phyloP scores from a whole-genome alignment of 2,888 invertebrate genomes.

The Conomelus anceps region DNA sequence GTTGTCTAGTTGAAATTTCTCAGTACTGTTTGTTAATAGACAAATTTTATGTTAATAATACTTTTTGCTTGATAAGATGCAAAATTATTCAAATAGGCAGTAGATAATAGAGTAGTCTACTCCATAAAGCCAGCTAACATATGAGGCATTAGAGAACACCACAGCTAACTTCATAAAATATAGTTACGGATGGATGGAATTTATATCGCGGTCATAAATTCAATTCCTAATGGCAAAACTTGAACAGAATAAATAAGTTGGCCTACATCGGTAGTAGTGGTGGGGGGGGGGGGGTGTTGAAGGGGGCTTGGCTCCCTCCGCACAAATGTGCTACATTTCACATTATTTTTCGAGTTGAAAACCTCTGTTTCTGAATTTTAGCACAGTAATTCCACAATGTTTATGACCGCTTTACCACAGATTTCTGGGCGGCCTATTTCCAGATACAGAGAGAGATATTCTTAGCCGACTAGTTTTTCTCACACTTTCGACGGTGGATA shows the following conservation, averaged over 20 bases:
- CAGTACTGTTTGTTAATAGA: no score
- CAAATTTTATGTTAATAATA: no score
- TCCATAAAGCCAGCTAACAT: no score
- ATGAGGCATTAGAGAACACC: no score
- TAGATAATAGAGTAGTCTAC: no score
- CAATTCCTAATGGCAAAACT: neutral
- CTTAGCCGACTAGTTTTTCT: neutral
- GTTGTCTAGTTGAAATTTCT: no score
- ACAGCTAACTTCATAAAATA: neutral
- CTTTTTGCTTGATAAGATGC: no score
- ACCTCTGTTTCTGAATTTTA: neutral
- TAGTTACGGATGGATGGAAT: neutral
- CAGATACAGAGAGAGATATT: neutral
- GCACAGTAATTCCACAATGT: neutral
- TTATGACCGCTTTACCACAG: neutral
- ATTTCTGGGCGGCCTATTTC: neutral
- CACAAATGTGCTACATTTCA: neutral
- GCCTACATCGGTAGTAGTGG: neutral
- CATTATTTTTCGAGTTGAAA: neutral
- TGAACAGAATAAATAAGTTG: neutral
- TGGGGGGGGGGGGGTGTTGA: no score
- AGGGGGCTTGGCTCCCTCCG: neutral
- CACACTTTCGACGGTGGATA: neutral
- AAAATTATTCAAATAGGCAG: no score
- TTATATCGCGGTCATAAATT: neutral